These are phyloP conservation scores for Bombus confusus DNA, from an alignment of 1,140 invertebrate genomes.

Conservation along the genomic window DNA sequence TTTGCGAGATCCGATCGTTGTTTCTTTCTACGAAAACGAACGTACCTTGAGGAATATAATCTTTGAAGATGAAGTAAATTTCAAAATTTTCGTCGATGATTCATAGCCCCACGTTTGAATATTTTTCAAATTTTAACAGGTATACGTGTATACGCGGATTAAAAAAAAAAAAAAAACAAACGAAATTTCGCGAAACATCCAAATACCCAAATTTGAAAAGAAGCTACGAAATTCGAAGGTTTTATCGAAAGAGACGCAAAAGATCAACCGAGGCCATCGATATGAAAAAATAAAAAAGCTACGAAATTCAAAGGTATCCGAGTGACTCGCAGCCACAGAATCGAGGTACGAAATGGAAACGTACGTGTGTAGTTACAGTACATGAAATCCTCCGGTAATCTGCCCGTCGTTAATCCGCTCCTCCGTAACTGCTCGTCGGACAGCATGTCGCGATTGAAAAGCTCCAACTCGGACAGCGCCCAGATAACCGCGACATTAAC, in stretches of 20 bases:
- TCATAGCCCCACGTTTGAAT: background rate
- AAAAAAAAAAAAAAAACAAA: too few species aligned
- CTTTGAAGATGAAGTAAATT: too few species aligned
- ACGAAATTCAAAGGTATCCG: background rate
- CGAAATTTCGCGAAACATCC: too few species aligned
- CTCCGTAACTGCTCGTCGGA: background rate
- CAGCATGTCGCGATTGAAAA: conserved; percentile 10
- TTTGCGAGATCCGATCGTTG: background rate
- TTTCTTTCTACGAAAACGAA: background rate
- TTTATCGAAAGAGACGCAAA: too few species aligned
- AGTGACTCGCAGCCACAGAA: background rate
- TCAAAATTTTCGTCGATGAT: background rate
- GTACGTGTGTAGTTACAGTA: background rate
- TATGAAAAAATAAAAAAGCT: background rate
- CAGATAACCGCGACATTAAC: conserved; percentile 45
- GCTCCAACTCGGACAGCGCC: conserved; percentile 36
- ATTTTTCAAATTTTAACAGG: too few species aligned
- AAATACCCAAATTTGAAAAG: too few species aligned
- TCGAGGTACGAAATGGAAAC: background rate
- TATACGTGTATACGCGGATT: too few species aligned
- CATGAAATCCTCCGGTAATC: conserved; percentile 7
- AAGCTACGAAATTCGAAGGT: too few species aligned
- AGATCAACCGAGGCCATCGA: too few species aligned
- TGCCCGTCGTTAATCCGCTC: background rate
- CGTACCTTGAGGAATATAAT: background rate